Base-by-base conservation (phyloP, 2,888 invertebrate species). In the Hololepta plana region DNA sequence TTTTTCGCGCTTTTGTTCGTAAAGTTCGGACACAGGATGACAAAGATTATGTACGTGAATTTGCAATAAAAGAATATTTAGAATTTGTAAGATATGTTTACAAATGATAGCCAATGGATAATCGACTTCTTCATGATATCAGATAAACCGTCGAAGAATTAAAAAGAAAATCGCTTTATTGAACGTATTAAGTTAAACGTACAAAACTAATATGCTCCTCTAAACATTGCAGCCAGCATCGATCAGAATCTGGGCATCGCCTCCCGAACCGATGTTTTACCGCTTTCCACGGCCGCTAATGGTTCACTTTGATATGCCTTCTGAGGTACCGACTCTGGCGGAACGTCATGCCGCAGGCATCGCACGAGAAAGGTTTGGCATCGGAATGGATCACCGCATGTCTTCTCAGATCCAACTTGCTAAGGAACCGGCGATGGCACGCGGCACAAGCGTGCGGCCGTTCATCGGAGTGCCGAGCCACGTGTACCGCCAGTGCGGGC, bases 391-490 rank as follows among this genome's bases (percentile, higher is more conserved):
- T 50, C 3, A 62, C 43, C 33, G 48, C 52, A 39, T 72, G 72
- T 26, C 59, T 51, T 38, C 58, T 59, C 12, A 72, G 44, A 38
- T 68, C 69, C 41, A 67, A 62, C 15, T 64, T 63, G 35, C 67
- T 63, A 2, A 68, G 52, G 49, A 71, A 72, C 10, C 54, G 47
- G 22, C 60, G 53, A 2, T 60, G 62, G 45, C 72, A 72, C 11
- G 57, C 47, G 16, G 55, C 55, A 41, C 72, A 72, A 1, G 51
- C 57, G 47, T 67, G 62, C 4, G 69, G 66, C 34, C 67, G 60
- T 39, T 67, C 69, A 3, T 68, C 71, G 0, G 68, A 63, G 43
- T 72, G 72, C 27, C 60, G 59, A 2, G 65, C 60, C 1, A 58
- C 46, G 43, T 73, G 72, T 2, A 67, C 49, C 33, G 59, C 42